Conservation (phyloP, 2,888 invertebrate species). For the Melanargia galathea region DNA sequence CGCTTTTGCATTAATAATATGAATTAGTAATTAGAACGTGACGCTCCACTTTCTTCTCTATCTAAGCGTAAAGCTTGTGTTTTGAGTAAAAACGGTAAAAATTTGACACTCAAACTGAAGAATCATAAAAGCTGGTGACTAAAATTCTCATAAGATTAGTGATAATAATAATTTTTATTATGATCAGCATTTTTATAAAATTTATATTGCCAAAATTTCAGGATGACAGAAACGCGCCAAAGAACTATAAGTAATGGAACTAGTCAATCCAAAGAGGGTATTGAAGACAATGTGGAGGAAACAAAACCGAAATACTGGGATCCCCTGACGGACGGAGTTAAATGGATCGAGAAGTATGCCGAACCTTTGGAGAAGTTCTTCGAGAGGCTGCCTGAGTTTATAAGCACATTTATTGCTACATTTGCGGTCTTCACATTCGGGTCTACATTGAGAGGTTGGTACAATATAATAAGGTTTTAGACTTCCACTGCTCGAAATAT, state of each 20-base stretch:
- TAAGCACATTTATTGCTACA: slow-evolving; percentile 81
- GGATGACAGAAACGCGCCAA: slow-evolving; percentile 44
- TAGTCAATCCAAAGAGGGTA: slow-evolving; percentile 31
- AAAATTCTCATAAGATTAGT: no score
- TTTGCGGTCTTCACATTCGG: slow-evolving; percentile 84
- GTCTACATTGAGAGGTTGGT: slow-evolving; percentile 83
- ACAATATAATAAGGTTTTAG: no score
- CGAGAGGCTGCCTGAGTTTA: slow-evolving; percentile 77
- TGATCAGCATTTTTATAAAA: neutral
- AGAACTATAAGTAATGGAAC: slow-evolving; percentile 35
- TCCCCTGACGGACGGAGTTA: slow-evolving; percentile 81
- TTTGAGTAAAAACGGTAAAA: no score
- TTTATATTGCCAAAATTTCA: slow-evolving; percentile 24
- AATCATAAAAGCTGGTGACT: neutral
- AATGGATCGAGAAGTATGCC: slow-evolving; percentile 83
- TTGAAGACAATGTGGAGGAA: slow-evolving; percentile 28
- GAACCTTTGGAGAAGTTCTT: slow-evolving; percentile 80
- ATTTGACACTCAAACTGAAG: no score
- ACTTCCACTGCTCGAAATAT: no score
- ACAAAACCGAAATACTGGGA: slow-evolving; percentile 66
- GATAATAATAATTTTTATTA: no score
- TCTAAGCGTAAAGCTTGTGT: no score
- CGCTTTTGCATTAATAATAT: no score
- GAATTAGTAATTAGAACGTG: no score
- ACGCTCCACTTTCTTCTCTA: no score